Conservation (phyloP, 2,797 vertebrate genomes). For the Peromyscus eremicus region DNA sequence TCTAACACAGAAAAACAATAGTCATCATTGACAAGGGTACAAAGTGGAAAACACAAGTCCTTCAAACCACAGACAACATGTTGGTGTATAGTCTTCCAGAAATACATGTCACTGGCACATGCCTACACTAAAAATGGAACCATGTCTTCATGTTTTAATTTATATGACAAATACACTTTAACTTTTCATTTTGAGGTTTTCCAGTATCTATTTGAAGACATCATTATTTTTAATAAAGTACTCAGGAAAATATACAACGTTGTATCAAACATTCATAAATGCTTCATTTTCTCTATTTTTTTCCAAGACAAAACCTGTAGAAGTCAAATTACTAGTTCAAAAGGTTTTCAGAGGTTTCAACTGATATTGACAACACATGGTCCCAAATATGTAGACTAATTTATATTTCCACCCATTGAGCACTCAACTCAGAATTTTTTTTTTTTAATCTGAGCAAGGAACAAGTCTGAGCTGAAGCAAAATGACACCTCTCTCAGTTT, state of each 20-base stretch:
- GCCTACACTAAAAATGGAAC: background rate
- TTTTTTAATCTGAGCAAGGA: background rate
- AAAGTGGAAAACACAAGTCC: slow-evolving; percentile 38
- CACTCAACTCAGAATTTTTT: background rate
- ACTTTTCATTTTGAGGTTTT: background rate
- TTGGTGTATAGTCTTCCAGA: background rate
- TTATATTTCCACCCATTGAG: background rate
- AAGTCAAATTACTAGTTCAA: slow-evolving; percentile 18
- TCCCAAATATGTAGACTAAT: background rate
- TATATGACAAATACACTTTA: slow-evolving; percentile 16
- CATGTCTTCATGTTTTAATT: background rate
- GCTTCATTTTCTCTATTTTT: background rate
- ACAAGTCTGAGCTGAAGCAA: background rate
- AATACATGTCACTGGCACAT: background rate
- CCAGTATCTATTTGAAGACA: slow-evolving; percentile 2
- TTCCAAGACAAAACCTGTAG: background rate
- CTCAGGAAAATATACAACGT: background rate
- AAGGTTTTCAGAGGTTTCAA: slow-evolving; percentile 51
- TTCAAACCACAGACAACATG: background rate
- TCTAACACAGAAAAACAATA: background rate
- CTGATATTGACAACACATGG: background rate
- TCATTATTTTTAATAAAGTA: background rate
- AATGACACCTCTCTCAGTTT: slow-evolving; percentile 7
- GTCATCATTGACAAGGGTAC: background rate
- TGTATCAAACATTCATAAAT: background rate